Evolutionary conservation across 2,113 vertebrate genomes (phyloP), one percentile per base, ranked within the genome.

Genomic region (Oriolus oriolus): DNA sequence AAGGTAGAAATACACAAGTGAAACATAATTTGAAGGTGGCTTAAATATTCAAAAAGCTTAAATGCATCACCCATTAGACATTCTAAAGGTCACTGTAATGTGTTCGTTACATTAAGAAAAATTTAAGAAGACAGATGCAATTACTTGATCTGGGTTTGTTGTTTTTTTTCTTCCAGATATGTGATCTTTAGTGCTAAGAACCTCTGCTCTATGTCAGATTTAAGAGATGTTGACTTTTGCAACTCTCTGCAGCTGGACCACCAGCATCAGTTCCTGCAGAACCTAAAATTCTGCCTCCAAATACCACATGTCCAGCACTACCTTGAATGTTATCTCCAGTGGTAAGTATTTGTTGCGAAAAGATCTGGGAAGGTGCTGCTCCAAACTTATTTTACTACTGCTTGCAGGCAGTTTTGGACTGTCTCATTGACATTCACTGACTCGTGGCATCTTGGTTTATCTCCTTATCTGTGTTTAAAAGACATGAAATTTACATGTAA

Each of bases 81-180:
- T 90, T 90, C 57, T 94, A 71, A 91, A 83, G 71, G 65, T 78
- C 69, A 84, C 87, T 95, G 91, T 91, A 94, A 68, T 47, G 84
- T 84, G 82, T 95, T 96, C 50, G 87, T 93, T 95, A 74, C 24
- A 93, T 97, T 93, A 95, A 78, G 53, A 73, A 78, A 47, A 90
- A 96, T 97, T 93, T 95, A 87, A 81, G 69, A 95, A 92, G 78
- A 76, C 54, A 93, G 60, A 78, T 91, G 42, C 50, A 84, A 93
- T 93, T 93, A 91, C 44, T 73, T 79, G 47, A 87, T 86, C 45
- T 84, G 45, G 6, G 33, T 39, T 69, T 90, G 35, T 14, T 61
- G 47, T 2, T 31, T 59, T 64, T 84, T 89, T 42, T 17, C 54
- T 54, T 22, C 79, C 53, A 89, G 74, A 41, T 76, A 56, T 37